Percentiles rank a stretch among this genome's conserved stretches.
phyloP scores from a whole-genome alignment of 2,888 invertebrate genomes.

The Microplitis deprimator region DNA sequence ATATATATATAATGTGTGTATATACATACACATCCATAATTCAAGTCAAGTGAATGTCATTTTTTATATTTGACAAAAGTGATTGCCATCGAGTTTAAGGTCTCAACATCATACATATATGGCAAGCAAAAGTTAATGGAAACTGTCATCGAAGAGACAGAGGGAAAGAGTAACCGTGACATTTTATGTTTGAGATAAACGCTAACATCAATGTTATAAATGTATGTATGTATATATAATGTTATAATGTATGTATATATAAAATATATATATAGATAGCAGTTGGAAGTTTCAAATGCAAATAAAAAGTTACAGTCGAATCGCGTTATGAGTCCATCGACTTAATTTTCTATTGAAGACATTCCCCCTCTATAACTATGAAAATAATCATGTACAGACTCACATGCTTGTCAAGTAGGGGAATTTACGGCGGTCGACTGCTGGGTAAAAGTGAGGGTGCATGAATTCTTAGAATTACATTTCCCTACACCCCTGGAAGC shows the following conservation, averaged over 20 bases:
- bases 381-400: no score
- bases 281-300: no score
- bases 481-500: no score
- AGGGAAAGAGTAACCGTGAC: background rate
- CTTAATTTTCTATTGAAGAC: no score
- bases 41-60: slow-evolving; percentile 1
- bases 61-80: background rate
- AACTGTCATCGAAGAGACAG: background rate
- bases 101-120: background rate
- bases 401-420: no score
- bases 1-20: background rate
- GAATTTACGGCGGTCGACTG: no score
- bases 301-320: no score
- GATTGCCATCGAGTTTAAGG: background rate
- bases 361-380: no score
- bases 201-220: background rate
- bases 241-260: background rate
- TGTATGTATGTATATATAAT: background rate
- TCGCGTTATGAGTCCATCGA: no score
- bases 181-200: background rate
- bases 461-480: no score
- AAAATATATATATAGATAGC: background rate
- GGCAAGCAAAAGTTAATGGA: background rate
- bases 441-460: no score
- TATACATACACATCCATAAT: background rate